Conservation (phyloP, 2,113 vertebrate genomes). For the Aleadryas rufinucha region DNA sequence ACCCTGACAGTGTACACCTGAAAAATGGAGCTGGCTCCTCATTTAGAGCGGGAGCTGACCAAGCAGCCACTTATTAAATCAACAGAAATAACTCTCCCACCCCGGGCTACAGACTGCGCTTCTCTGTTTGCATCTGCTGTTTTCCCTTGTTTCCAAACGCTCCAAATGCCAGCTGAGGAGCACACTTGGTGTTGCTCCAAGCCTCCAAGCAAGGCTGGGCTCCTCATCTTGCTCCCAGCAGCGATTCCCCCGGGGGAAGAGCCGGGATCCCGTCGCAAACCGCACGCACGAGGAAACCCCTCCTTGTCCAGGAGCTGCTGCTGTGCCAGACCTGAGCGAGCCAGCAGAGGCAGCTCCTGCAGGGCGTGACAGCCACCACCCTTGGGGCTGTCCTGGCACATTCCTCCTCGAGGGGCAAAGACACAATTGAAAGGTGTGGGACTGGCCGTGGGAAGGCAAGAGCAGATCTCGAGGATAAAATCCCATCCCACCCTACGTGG, state of each 20-base stretch:
- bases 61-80: background rate
- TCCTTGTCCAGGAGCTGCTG: background rate
- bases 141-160: background rate
- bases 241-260: background rate
- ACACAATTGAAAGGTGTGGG: too few relatives aligned
- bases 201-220: background rate
- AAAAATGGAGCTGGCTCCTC: background rate
- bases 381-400: background rate
- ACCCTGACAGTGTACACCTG: background rate
- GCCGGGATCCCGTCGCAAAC: accelerated
- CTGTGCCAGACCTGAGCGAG: background rate
- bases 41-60: background rate
- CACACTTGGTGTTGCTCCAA: background rate
- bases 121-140: background rate
- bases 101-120: background rate
- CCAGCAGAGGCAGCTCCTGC: background rate
- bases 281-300: background rate
- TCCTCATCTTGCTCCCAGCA: background rate
- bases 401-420: background rate
- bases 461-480: background rate
- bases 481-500: background rate
- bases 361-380: accelerated
- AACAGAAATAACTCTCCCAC: background rate
- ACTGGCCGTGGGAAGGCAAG: background rate
- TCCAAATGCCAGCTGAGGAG: background rate